Conservation (phyloP, 2,113 vertebrate genomes). For the Ranitomeya variabilis region DNA sequence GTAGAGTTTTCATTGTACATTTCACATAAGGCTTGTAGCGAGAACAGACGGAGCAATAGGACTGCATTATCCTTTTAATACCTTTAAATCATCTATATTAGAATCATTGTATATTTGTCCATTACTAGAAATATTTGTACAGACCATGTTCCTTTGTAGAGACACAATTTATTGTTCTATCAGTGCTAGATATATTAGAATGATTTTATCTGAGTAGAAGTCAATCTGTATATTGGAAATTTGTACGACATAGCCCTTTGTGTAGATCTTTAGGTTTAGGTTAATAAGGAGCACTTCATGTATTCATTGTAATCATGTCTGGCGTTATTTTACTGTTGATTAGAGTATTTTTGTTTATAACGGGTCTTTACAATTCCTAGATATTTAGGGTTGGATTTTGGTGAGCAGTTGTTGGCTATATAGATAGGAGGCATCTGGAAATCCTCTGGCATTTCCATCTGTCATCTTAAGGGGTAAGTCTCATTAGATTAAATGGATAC, state of each 20-base stretch:
- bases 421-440: no score
- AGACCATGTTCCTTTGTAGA: background rate
- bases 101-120: background rate
- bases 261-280: background rate
- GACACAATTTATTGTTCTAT: background rate
- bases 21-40: background rate
- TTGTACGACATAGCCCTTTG: background rate
- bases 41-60: background rate
- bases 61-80: background rate
- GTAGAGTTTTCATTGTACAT: background rate
- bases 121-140: background rate
- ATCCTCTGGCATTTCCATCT: no score
- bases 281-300: no score
- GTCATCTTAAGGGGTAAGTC: no score
- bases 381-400: no score
- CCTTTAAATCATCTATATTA: background rate
- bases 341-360: no score
- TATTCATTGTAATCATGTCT: no score
- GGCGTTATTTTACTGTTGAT: no score
- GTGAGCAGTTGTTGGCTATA: no score
- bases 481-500: no score
- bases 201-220: background rate
- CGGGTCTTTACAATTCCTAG: no score
- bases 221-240: background rate
- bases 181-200: background rate